Evolutionary conservation across 1,140 invertebrate species (phyloP).

Genomic region (Brachionus sp.): DNA sequence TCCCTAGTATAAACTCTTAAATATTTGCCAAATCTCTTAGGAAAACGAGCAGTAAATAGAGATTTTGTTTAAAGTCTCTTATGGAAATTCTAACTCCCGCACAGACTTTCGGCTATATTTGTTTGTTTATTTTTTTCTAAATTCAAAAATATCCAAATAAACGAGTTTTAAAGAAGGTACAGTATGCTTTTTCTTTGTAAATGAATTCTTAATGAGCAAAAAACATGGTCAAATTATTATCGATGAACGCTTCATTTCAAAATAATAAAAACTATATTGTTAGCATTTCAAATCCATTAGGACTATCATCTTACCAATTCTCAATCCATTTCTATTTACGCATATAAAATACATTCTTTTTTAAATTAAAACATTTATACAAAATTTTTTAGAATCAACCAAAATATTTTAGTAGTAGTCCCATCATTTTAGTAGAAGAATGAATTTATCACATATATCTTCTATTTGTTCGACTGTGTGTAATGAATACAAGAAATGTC

Average conservation of each 20-base stretch:
- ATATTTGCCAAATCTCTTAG: not conserved
- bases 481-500: not conserved
- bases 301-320: not conserved
- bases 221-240: not conserved
- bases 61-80: not conserved
- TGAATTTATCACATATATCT: slow-evolving; percentile 13
- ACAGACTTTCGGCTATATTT: not conserved
- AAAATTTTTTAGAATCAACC: not conserved
- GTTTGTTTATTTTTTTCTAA: not conserved
- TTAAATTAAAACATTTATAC: not conserved
- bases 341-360: not conserved
- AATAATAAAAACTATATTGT: not conserved
- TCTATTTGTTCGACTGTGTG: not conserved
- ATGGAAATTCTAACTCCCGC: not conserved
- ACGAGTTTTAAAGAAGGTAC: not conserved
- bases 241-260: not conserved
- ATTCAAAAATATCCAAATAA: not conserved
- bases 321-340: not conserved
- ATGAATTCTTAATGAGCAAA: not conserved
- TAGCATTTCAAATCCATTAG: not conserved
- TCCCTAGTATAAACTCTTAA: not conserved
- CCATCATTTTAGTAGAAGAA: not conserved
- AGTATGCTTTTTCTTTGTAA: not conserved
- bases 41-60: not conserved
- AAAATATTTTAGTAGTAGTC: not conserved